phyloP scores from a whole-genome alignment of 2,888 invertebrate species.

The Melipona beecheii region DNA sequence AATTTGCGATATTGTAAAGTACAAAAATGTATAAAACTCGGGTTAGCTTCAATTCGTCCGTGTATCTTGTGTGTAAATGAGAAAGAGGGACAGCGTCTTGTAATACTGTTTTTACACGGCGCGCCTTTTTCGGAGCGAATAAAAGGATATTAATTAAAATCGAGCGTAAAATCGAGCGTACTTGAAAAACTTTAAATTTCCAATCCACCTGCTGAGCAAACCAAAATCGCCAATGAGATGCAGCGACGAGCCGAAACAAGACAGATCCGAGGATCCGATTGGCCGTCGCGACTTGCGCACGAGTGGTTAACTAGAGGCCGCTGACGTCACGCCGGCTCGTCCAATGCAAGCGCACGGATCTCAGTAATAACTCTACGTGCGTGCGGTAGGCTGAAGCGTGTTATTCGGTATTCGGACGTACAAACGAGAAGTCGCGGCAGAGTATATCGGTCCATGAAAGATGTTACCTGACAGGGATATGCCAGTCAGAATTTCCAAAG shows the following conservation, averaged over 20 bases:
- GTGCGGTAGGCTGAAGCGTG: slow-evolving; percentile 51
- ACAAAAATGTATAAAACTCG: not conserved
- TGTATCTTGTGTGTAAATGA: not conserved
- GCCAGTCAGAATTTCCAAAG: slow-evolving; percentile 30
- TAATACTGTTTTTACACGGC: not conserved
- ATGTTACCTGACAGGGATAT: slow-evolving; percentile 47
- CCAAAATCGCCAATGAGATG: slow-evolving; percentile 43
- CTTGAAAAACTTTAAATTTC: slow-evolving; percentile 37
- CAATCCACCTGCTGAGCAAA: slow-evolving; percentile 62
- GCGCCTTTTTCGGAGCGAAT: not conserved
- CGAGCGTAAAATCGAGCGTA: not conserved
- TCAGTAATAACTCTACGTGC: slow-evolving; percentile 54
- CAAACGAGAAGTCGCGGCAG: slow-evolving; percentile 44
- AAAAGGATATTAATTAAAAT: slow-evolving; percentile 24
- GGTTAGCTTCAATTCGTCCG: not conserved
- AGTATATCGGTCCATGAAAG: slow-evolving; percentile 40
- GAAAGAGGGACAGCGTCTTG: not conserved
- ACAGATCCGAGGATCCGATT: slow-evolving; percentile 29
- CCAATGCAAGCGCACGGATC: slow-evolving; percentile 55
- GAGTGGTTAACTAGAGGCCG: slow-evolving; percentile 11
- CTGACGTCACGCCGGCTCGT: slow-evolving; percentile 59
- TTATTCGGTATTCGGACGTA: slow-evolving; percentile 55
- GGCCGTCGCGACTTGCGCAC: slow-evolving; percentile 47
- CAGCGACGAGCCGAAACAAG: not conserved
- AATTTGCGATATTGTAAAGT: not conserved